phyloP scores from a whole-genome alignment of 2,797 vertebrate genomes.

The Propithecus deckenii region DNA sequence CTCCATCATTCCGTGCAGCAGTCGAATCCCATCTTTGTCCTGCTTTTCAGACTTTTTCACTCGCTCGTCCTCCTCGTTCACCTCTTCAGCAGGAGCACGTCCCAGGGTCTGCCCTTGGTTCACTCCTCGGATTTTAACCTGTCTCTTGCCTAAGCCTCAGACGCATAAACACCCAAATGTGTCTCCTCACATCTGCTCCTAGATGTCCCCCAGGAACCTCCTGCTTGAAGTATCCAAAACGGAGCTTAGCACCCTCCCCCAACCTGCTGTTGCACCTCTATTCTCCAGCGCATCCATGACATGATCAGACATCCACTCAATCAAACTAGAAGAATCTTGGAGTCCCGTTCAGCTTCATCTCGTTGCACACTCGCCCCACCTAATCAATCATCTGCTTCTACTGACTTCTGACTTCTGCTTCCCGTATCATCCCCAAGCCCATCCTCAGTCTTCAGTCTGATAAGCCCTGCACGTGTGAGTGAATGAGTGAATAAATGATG shows the following conservation, averaged over 20 bases:
- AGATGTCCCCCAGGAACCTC: neutral
- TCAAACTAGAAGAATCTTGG: neutral
- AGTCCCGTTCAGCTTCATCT: neutral
- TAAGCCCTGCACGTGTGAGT: rapidly evolving
- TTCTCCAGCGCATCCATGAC: no score
- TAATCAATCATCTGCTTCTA: neutral
- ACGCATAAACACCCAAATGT: neutral
- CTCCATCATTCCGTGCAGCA: neutral
- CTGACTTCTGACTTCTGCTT: neutral
- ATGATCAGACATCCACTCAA: neutral
- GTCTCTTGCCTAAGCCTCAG: neutral
- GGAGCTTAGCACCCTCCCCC: neutral
- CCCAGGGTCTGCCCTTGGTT: neutral
- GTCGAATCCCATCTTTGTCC: no score
- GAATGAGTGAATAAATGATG: rapidly evolving
- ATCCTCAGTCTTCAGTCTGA: rapidly evolving
- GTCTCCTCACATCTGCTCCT: neutral
- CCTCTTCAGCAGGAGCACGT: neutral
- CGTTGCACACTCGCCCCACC: rapidly evolving
- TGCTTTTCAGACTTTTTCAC: neutral
- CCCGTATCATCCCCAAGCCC: neutral
- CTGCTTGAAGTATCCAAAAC: neutral
- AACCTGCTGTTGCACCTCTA: neutral
- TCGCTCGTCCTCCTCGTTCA: neutral
- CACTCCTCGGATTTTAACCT: neutral